Conservation (phyloP, 2,113 vertebrate genomes). For the Muscicapa adusta region DNA sequence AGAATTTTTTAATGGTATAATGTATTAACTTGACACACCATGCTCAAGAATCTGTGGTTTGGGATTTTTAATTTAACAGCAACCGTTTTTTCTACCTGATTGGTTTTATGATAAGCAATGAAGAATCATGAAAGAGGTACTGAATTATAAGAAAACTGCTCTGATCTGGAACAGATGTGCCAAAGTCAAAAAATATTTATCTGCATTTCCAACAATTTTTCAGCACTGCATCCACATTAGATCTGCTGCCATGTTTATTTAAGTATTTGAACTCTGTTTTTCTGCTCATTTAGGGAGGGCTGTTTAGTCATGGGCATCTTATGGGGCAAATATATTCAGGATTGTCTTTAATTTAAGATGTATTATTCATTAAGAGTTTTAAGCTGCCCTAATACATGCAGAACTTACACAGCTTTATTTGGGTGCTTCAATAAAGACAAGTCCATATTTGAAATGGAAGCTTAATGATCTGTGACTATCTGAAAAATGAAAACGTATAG, state of each 20-base stretch:
- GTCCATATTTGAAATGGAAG: background rate
- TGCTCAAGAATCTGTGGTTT: background rate
- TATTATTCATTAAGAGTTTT: background rate
- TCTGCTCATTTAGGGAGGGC: background rate
- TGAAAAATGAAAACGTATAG: background rate
- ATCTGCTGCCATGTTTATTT: background rate
- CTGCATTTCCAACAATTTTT: background rate
- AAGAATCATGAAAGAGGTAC: background rate
- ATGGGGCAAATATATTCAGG: background rate
- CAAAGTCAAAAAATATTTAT: background rate
- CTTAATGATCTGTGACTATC: background rate
- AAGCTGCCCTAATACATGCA: background rate
- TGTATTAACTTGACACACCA: background rate
- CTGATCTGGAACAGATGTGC: background rate
- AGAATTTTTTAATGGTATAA: background rate
- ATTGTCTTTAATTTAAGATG: background rate
- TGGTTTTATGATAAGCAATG: background rate
- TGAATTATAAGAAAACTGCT: background rate
- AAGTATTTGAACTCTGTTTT: background rate
- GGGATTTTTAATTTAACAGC: slow-evolving; percentile 3
- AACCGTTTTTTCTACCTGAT: background rate
- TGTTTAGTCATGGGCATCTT: background rate
- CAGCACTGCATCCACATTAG: background rate
- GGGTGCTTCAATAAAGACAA: background rate
- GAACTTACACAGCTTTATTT: background rate